phyloP scores from a whole-genome alignment of 1,140 invertebrate species.

The Chironomus striatipennis region DNA sequence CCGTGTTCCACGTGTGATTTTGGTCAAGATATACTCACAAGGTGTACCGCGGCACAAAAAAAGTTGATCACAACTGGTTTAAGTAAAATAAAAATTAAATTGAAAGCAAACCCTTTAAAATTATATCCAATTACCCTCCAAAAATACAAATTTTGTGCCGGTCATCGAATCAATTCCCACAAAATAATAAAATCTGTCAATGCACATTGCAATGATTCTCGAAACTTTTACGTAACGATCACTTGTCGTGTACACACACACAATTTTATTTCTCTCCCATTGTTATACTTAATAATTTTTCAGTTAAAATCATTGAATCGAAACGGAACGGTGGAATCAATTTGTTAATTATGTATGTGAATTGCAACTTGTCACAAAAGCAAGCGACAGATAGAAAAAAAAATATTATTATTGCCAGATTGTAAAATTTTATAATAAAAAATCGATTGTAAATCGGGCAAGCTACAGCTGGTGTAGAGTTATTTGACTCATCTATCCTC shows the following conservation, averaged over 20 bases:
- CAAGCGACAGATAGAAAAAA: neutral
- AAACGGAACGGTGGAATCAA: slow-evolving; percentile 22
- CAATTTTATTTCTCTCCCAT: slow-evolving; percentile 4
- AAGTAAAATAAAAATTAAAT: too few species aligned
- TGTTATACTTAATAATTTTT: neutral
- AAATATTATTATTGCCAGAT: neutral
- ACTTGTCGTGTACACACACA: neutral
- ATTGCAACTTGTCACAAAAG: neutral
- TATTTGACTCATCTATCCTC: slow-evolving; percentile 11
- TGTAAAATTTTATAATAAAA: neutral
- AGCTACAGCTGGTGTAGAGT: too few species aligned
- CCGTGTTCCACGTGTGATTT: too few species aligned
- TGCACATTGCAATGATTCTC: too few species aligned
- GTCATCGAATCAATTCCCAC: too few species aligned
- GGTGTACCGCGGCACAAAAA: too few species aligned
- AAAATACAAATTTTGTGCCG: too few species aligned
- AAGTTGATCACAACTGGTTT: too few species aligned
- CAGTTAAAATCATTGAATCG: slow-evolving; percentile 11
- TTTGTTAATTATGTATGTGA: slow-evolving; percentile 20
- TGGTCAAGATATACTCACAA: too few species aligned
- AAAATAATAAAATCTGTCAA: too few species aligned
- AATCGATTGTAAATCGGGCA: neutral
- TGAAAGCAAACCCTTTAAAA: too few species aligned
- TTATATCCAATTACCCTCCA: too few species aligned
- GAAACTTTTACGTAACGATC: neutral